A percentile compares a stretch with the other conserved stretches of the same genome.
phyloP scores from a whole-genome alignment of 1,140 invertebrate species.

The Drosophila grimshawi region DNA sequence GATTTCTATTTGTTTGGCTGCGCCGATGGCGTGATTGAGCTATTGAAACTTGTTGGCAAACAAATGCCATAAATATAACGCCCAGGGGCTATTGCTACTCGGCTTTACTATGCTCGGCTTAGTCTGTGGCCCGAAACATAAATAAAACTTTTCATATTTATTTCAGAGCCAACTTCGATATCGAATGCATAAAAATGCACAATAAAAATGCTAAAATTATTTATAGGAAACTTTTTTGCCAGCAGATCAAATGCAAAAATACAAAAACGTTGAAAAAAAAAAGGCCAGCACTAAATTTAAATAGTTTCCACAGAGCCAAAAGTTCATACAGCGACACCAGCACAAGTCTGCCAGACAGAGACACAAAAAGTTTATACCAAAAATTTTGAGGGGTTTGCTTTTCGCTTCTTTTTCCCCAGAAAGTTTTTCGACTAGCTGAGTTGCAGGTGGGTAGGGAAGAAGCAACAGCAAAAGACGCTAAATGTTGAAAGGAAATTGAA shows the following conservation, averaged over 20 bases:
- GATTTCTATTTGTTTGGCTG: constrained; percentile 30
- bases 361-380: constrained; percentile 29
- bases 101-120: constrained; percentile 4
- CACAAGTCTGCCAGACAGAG: constrained; percentile 1
- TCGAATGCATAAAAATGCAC: constrained; percentile 81
- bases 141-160: constrained; percentile 83
- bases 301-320: constrained; percentile 58
- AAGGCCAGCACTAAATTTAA: constrained; percentile 55
- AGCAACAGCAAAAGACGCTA: constrained; percentile 16
- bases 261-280: constrained; percentile 42
- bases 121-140: constrained; percentile 60
- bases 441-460: constrained; percentile 46
- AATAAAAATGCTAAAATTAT: constrained; percentile 82
- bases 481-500: constrained; percentile 63
- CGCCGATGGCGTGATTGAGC: constrained; percentile 72
- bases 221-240: constrained; percentile 74
- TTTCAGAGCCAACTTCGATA: constrained; percentile 77
- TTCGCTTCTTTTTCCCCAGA: constrained; percentile 32
- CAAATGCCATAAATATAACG: constrained; percentile 81
- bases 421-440: constrained; percentile 45
- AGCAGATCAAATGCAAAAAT: constrained; percentile 50
- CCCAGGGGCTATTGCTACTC: constrained; percentile 36
- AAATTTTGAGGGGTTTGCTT: constrained; percentile 21
- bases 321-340: constrained; percentile 23
- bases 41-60: constrained; percentile 82